phyloP scores from a whole-genome alignment of 1,140 invertebrate species.

The Papilio dardanus region DNA sequence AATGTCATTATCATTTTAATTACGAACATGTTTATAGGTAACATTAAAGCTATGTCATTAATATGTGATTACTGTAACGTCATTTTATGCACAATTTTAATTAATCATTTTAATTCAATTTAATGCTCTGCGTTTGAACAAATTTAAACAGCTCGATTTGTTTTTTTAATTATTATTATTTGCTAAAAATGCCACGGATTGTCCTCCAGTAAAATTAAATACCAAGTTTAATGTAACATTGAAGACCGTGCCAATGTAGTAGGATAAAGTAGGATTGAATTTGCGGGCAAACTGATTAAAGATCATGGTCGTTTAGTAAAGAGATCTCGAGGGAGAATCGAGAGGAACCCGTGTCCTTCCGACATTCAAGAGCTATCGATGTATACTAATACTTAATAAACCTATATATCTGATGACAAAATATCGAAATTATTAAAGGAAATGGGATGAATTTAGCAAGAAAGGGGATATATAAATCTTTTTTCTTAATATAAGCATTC shows the following conservation, averaged over 20 bases:
- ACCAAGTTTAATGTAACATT: background rate
- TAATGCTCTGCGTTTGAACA: background rate
- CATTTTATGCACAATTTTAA: background rate
- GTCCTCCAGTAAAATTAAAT: background rate
- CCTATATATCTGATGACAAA: background rate
- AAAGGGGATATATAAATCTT: no score
- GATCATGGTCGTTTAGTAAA: background rate
- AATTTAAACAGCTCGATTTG: background rate
- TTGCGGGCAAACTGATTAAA: slow-evolving; percentile 1
- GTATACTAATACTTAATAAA: background rate
- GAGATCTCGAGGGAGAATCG: background rate
- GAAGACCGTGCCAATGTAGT: background rate
- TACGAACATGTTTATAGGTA: background rate
- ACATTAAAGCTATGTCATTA: slow-evolving; percentile 18
- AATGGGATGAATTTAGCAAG: background rate
- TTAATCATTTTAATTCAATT: background rate
- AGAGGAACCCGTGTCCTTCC: background rate
- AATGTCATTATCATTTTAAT: slow-evolving; percentile 2
- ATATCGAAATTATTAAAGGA: background rate
- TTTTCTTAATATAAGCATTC: no score
- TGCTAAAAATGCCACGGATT: background rate
- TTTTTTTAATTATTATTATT: background rate
- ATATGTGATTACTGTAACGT: background rate
- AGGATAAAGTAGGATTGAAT: background rate
- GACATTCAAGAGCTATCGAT: background rate